A percentile compares a stretch with the other conserved stretches of the same genome.
phyloP scores from a whole-genome alignment of 2,888 invertebrate genomes.

The Brachyptera putata region DNA sequence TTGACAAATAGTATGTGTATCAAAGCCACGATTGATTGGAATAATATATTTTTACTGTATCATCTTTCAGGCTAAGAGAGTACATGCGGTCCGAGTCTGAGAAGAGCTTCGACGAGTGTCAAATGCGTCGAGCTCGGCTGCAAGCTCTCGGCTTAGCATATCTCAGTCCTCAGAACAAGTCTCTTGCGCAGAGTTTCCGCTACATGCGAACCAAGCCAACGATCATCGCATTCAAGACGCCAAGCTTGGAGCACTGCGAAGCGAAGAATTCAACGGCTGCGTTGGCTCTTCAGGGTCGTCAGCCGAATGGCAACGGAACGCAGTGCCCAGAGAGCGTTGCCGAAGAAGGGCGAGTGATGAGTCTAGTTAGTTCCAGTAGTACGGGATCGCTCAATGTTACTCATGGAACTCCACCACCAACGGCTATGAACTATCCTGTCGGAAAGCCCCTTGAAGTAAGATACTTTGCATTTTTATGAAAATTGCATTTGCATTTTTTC shows the following conservation, averaged over 20 bases:
- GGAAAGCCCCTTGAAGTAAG: slow-evolving; percentile 77
- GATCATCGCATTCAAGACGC: slow-evolving; percentile 82
- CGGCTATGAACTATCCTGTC: slow-evolving; percentile 61
- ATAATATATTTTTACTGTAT: no score
- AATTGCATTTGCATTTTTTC: no score
- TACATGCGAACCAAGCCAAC: slow-evolving; percentile 87
- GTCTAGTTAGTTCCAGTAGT: slow-evolving; percentile 3
- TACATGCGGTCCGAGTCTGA: slow-evolving; percentile 77
- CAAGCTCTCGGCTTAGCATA: slow-evolving; percentile 64
- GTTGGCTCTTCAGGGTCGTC: slow-evolving; percentile 4
- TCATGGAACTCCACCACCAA: slow-evolving; percentile 4
- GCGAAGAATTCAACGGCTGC: slow-evolving; percentile 38
- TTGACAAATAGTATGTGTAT: no score
- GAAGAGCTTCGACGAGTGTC: slow-evolving; percentile 65
- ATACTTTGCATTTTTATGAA: no score
- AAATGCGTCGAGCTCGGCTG: slow-evolving; percentile 58
- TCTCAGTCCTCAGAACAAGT: slow-evolving; percentile 71
- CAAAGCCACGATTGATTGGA: no score
- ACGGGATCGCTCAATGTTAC: slow-evolving; percentile 1
- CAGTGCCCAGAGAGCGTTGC: slow-evolving; percentile 48
- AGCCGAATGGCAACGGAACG: slow-evolving; percentile 5
- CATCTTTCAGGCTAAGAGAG: slow-evolving; percentile 61
- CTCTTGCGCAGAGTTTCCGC: slow-evolving; percentile 77
- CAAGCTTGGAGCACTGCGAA: slow-evolving; percentile 68
- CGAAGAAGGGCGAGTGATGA: slow-evolving; percentile 56